A percentile compares a stretch with the other conserved stretches of the same genome.
Conservation (phyloP, 2,797 vertebrate genomes). For the Catharus ustulatus region DNA sequence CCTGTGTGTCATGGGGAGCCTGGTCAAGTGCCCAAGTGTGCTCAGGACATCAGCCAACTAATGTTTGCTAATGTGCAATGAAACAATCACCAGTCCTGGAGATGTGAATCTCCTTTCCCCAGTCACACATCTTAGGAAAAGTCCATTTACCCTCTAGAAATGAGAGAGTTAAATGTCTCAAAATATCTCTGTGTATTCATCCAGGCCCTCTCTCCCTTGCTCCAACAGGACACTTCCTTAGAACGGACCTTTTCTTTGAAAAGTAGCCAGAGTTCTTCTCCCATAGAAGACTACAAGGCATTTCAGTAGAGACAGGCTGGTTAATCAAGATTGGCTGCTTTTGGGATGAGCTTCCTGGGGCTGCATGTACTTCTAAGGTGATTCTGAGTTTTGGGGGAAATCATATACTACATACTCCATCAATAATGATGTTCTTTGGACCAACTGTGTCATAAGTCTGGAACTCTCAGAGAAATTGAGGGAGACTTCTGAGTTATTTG, state of each 20-base stretch:
- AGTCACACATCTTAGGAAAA: not conserved
- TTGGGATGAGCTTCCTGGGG: not conserved
- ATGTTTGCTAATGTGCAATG: not conserved
- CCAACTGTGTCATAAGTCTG: not conserved
- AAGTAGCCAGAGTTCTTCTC: not conserved
- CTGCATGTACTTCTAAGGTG: not conserved
- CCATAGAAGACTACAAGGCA: not conserved
- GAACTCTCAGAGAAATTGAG: not conserved
- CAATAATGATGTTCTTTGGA: not conserved
- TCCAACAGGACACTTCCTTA: not conserved
- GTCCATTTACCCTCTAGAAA: not conserved
- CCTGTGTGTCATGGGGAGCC: not conserved
- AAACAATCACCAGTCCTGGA: not conserved
- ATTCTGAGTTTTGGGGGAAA: not conserved
- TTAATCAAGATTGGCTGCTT: not conserved
- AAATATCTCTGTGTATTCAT: not conserved
- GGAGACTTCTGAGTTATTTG: not conserved
- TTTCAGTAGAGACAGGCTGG: not conserved
- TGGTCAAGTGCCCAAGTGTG: not conserved
- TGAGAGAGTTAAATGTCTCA: not conserved
- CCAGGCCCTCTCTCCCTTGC: not conserved
- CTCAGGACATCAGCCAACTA: not conserved
- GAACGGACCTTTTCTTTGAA: not conserved
- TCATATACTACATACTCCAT: not conserved
- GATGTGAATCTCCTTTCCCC: not conserved